Percentiles rank a stretch among this genome's conserved stretches.
phyloP scores from a whole-genome alignment of 2,888 invertebrate genomes.

The Limnephilus auricula region DNA sequence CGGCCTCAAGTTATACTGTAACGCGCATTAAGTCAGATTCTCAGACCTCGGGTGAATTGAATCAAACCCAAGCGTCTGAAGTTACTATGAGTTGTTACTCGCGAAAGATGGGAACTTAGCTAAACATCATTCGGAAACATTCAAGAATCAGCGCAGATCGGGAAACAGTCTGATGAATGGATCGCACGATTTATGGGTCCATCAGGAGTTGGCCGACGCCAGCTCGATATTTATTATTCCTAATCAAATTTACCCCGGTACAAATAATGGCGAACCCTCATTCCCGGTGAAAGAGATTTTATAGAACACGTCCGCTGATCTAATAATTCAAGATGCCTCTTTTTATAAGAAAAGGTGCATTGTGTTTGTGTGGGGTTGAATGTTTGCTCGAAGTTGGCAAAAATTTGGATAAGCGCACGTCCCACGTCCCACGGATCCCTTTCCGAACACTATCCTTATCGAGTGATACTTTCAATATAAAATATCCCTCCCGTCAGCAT shows the following conservation, averaged over 20 bases:
- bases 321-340: not conserved
- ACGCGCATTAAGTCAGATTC: not conserved
- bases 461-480: conserved; percentile 30
- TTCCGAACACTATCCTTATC: conserved; percentile 8
- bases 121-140: not conserved
- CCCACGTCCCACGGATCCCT: not conserved
- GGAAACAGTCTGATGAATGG: not conserved
- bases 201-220: not conserved
- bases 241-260: not conserved
- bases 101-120: not conserved
- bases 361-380: conserved; percentile 2
- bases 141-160: not conserved
- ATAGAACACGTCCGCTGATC: not conserved
- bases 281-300: conserved; percentile 2
- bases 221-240: not conserved
- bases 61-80: not conserved
- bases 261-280: not conserved
- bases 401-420: not conserved
- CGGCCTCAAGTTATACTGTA: not conserved
- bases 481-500: conserved; percentile 31
- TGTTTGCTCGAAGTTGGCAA: conserved; percentile 2
- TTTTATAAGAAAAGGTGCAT: not conserved
- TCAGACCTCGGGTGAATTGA: not conserved
- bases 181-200: not conserved
- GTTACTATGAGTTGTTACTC: not conserved